These are phyloP conservation scores for Lathronympha strigana DNA, from an alignment of 2,888 invertebrate species.

Conservation along the genomic window DNA sequence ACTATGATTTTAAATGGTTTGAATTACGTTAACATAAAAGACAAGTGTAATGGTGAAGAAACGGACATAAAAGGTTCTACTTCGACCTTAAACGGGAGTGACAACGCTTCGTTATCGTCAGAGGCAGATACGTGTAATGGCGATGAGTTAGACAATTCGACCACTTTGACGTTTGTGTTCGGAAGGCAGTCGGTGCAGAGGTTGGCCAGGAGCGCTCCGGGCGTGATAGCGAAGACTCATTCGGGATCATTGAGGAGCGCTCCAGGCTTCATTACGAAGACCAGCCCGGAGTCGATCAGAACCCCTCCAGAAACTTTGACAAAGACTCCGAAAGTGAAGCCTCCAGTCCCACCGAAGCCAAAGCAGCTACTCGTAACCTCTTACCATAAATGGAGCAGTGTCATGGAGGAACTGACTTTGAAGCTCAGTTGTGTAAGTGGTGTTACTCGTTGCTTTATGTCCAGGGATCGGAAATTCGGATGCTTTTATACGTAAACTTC, in stretches of 20 bases:
- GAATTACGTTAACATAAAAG: not conserved
- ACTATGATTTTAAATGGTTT: slow-evolving; percentile 1
- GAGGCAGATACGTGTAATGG: not conserved
- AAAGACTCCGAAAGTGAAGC: not conserved
- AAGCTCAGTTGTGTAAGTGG: slow-evolving; percentile 65
- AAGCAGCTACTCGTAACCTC: slow-evolving; percentile 57
- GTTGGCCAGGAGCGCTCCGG: not conserved
- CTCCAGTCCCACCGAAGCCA: slow-evolving; percentile 43
- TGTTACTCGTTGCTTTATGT: slow-evolving; percentile 35
- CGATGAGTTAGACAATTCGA: slow-evolving; percentile 8
- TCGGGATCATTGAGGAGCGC: not conserved
- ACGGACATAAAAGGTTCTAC: slow-evolving; percentile 36
- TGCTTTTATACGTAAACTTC: no score
- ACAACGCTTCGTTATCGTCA: not conserved
- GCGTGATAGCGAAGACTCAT: not conserved
- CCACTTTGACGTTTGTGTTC: slow-evolving; percentile 20
- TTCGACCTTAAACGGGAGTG: not conserved
- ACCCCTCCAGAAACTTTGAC: not conserved
- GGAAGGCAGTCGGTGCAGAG: slow-evolving; percentile 18
- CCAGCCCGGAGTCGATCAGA: not conserved
- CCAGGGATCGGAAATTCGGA: no score
- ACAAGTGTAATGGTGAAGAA: slow-evolving; percentile 51
- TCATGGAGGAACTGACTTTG: slow-evolving; percentile 70
- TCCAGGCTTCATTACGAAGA: not conserved
- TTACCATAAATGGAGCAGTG: slow-evolving; percentile 69